Evolutionary conservation across 1,140 invertebrate genomes (phyloP).

Genomic region (Drosophila mojavensis): DNA sequence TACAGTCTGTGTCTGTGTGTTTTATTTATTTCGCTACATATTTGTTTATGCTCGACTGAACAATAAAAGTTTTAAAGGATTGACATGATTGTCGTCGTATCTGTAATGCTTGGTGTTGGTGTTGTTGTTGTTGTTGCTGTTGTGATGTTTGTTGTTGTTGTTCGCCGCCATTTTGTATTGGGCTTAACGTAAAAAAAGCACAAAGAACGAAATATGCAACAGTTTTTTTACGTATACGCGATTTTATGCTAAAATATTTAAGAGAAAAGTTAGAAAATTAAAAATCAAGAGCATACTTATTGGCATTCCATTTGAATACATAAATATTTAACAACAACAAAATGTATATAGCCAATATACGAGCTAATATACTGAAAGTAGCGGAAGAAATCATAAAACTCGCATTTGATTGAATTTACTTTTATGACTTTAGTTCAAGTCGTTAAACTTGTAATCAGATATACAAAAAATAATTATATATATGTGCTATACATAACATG

Average conservation of each 20-base stretch:
- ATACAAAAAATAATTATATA: neutral
- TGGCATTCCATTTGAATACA: too few species aligned
- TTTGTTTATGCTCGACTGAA: conserved; percentile 69
- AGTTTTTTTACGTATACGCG: conserved; percentile 63
- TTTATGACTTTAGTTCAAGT: conserved; percentile 16
- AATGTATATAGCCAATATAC: neutral
- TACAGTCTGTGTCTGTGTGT: conserved; percentile 20
- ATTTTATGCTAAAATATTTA: conserved; percentile 10
- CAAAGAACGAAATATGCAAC: conserved; percentile 55
- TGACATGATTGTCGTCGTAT: conserved; percentile 51
- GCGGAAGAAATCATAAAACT: neutral
- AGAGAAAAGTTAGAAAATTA: neutral
- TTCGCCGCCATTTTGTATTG: conserved; percentile 64
- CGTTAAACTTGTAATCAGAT: conserved; percentile 7
- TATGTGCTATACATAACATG: neutral
- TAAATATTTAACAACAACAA: neutral
- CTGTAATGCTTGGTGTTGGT: conserved; percentile 8
- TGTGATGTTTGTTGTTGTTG: conserved; percentile 27
- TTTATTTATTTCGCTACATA: conserved; percentile 70
- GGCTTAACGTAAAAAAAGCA: neutral
- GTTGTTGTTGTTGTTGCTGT: conserved; percentile 14
- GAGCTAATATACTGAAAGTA: neutral
- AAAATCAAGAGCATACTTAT: neutral
- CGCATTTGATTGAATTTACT: conserved; percentile 16
- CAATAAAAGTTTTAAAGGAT: conserved; percentile 77